A percentile compares a stretch with the other conserved stretches of the same genome.
These are phyloP conservation scores for Botia almorhae DNA, from an alignment of 2,797 vertebrate genomes.

Conservation along the genomic window DNA sequence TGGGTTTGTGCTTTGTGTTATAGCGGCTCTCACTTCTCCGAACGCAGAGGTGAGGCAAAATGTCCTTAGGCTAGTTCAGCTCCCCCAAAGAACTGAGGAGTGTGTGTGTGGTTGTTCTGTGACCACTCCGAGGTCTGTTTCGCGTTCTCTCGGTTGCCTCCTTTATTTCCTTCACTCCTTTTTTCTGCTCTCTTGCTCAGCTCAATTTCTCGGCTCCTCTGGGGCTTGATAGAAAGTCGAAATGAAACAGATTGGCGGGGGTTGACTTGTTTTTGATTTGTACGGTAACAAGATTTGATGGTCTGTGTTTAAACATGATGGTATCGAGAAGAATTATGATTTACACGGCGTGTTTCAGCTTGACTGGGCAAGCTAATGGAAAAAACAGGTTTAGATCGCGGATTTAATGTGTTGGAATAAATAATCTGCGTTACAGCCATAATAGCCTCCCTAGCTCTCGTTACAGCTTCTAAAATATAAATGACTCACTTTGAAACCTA, in stretches of 20 bases:
- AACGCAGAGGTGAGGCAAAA: background rate
- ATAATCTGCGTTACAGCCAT: background rate
- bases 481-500: background rate
- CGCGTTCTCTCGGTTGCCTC: background rate
- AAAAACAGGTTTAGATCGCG: slow-evolving; percentile 11
- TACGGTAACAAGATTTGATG: slow-evolving; percentile 42
- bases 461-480: background rate
- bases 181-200: background rate
- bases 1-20: slow-evolving; percentile 47
- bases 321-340: slow-evolving; percentile 24
- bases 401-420: slow-evolving; percentile 18
- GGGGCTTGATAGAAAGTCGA: slow-evolving; percentile 35
- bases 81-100: background rate
- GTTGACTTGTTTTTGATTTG: slow-evolving; percentile 43
- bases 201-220: slow-evolving; percentile 30
- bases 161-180: slow-evolving; percentile 12
- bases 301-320: slow-evolving; percentile 30
- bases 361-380: slow-evolving; percentile 32
- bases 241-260: slow-evolving; percentile 34
- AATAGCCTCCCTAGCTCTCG: background rate
- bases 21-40: slow-evolving; percentile 68
- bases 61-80: slow-evolving; percentile 26
- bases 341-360: slow-evolving; percentile 18
- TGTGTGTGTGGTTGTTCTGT: background rate
- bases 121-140: background rate